These are phyloP conservation scores for Passer domesticus DNA, from an alignment of 2,113 vertebrate species.

Conservation along the genomic window DNA sequence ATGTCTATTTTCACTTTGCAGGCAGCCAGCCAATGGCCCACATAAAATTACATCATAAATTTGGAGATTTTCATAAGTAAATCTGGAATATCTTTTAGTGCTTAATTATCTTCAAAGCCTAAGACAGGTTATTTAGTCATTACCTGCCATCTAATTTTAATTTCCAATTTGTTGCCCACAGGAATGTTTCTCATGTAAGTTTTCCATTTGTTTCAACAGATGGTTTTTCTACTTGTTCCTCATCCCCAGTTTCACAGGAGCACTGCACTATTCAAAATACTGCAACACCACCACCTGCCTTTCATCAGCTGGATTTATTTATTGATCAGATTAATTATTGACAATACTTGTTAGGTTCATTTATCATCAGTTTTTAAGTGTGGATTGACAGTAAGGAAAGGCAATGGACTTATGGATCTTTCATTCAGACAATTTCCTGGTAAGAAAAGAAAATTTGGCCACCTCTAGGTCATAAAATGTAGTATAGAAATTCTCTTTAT, in stretches of 20 bases:
- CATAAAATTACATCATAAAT: neutral
- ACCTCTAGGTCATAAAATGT: neutral
- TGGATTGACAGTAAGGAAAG: neutral
- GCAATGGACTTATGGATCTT: accelerated
- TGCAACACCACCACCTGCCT: neutral
- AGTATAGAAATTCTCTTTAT: neutral
- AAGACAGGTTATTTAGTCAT: neutral
- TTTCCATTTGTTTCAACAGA: neutral
- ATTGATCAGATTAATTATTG: neutral
- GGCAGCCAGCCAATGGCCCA: neutral
- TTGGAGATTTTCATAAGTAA: neutral
- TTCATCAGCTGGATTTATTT: neutral
- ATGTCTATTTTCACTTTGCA: neutral
- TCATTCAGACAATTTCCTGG: neutral
- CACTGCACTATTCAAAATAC: neutral
- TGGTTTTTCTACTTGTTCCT: neutral
- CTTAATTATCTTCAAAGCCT: neutral
- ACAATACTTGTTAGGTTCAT: neutral
- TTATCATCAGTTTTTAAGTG: neutral
- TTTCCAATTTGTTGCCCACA: neutral
- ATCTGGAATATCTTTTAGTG: neutral
- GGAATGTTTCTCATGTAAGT: neutral
- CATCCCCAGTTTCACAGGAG: neutral
- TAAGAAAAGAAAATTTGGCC: neutral
- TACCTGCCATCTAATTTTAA: neutral